Conservation (phyloP, 2,113 vertebrate species). For the Brachyhypopomus gauderio region DNA sequence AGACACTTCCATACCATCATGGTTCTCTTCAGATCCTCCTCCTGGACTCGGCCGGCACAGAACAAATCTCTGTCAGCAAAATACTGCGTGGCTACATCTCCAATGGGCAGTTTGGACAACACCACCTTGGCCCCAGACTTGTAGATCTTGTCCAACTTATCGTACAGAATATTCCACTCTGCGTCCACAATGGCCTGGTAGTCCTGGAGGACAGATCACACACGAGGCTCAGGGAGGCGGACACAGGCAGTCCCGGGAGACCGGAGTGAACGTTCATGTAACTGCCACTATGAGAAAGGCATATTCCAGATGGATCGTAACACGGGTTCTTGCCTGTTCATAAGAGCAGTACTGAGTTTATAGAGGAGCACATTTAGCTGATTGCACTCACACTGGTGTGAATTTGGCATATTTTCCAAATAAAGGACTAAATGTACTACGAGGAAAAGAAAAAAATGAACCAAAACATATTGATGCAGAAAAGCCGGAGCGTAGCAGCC, state of each 20-base stretch:
- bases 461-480: too few species aligned
- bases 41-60: constrained; percentile 91
- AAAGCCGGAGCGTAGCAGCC: not conserved
- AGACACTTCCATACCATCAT: constrained; percentile 86
- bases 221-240: not conserved
- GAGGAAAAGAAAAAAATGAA: too few species aligned
- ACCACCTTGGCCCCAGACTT: constrained; percentile 93
- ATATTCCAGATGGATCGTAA: too few species aligned
- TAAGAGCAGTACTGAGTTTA: too few species aligned
- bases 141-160: constrained; percentile 94
- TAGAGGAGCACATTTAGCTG: too few species aligned
- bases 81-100: constrained; percentile 95
- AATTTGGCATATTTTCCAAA: too few species aligned
- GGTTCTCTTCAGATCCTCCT: constrained; percentile 94
- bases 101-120: constrained; percentile 92
- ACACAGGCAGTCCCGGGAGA: too few species aligned
- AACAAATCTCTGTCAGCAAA: constrained; percentile 97
- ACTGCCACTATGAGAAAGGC: not conserved
- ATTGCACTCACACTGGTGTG: too few species aligned
- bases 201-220: constrained; percentile 75
- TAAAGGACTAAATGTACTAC: too few species aligned
- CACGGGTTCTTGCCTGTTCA: too few species aligned
- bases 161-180: constrained; percentile 96
- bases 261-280: not conserved
- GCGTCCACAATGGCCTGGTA: constrained; percentile 98